phyloP scores from a whole-genome alignment of 1,140 invertebrate genomes.

The Caenorhabditis briggsae region DNA sequence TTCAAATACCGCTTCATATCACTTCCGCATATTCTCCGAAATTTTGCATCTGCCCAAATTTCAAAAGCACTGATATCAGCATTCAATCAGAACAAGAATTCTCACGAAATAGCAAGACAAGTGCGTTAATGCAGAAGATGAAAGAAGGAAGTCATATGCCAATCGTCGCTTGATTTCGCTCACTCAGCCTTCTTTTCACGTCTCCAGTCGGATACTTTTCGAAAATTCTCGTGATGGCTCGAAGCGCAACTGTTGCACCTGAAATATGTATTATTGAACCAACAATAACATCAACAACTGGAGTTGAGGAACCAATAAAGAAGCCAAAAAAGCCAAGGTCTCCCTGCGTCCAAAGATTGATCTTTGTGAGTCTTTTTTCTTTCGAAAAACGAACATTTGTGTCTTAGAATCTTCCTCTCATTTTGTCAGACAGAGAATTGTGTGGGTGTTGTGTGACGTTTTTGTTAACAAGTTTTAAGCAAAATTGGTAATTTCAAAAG shows the following conservation, averaged over 20 bases:
- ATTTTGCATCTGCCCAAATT: neutral
- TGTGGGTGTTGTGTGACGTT: too few relatives aligned
- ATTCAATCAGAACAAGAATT: constrained; percentile 20
- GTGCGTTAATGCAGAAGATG: neutral
- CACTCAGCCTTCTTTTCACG: constrained; percentile 13
- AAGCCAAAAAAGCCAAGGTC: neutral
- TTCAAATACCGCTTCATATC: too few relatives aligned
- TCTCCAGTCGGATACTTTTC: neutral
- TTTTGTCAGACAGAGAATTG: too few relatives aligned
- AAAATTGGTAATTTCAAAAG: too few relatives aligned
- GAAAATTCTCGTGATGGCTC: neutral
- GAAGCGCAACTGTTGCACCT: neutral
- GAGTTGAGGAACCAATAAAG: neutral
- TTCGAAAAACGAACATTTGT: too few relatives aligned
- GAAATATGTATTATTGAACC: constrained; percentile 21
- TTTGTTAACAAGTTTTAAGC: too few relatives aligned
- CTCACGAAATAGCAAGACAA: constrained; percentile 8
- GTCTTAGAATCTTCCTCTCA: too few relatives aligned
- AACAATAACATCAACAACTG: neutral
- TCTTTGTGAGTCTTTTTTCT: neutral
- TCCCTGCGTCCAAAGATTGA: neutral
- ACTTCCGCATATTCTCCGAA: too few relatives aligned
- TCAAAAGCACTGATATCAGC: constrained; percentile 9
- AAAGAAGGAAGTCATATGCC: constrained; percentile 23
- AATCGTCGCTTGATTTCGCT: neutral